A percentile compares a stretch with the other conserved stretches of the same genome.
Conservation (phyloP, 2,888 invertebrate species). For the Cryptophagus acutangulus region DNA sequence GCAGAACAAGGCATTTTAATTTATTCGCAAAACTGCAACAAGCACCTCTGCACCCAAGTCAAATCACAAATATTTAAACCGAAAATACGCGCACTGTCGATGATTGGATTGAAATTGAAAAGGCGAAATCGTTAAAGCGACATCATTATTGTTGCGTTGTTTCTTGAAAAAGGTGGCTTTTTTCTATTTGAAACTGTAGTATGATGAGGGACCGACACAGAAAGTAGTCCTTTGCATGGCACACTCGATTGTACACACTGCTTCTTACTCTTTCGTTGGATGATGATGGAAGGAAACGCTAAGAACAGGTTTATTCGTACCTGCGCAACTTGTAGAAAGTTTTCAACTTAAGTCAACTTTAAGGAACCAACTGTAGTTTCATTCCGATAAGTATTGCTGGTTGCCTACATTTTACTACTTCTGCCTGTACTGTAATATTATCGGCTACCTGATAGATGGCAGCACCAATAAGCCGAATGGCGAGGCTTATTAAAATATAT, state of each 20-base stretch:
- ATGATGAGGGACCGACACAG: slow-evolving; percentile 17
- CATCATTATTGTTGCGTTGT: too few species aligned
- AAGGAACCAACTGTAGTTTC: slow-evolving; percentile 17
- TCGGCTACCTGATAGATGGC: too few species aligned
- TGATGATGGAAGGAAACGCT: slow-evolving; percentile 25
- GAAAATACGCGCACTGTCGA: slow-evolving; percentile 9
- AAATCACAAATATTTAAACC: too few species aligned
- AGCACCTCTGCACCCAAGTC: too few species aligned
- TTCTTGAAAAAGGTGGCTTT: too few species aligned
- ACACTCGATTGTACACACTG: too few species aligned
- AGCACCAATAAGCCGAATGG: too few species aligned
- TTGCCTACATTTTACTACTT: slow-evolving; percentile 16
- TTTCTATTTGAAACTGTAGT: too few species aligned
- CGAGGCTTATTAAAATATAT: too few species aligned
- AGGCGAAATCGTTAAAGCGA: too few species aligned
- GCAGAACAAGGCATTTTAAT: slow-evolving; percentile 87
- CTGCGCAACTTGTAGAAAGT: slow-evolving; percentile 27
- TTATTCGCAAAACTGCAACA: background rate
- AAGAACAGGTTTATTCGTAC: slow-evolving; percentile 31
- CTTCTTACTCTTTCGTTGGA: slow-evolving; percentile 20
- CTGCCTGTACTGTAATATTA: too few species aligned
- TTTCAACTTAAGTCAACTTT: too few species aligned
- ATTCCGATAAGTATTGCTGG: slow-evolving; percentile 22
- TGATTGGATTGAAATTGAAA: slow-evolving; percentile 12
- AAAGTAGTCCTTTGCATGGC: slow-evolving; percentile 31